Base-by-base conservation (phyloP, 2,113 vertebrate species). In the Ameiurus melas region DNA sequence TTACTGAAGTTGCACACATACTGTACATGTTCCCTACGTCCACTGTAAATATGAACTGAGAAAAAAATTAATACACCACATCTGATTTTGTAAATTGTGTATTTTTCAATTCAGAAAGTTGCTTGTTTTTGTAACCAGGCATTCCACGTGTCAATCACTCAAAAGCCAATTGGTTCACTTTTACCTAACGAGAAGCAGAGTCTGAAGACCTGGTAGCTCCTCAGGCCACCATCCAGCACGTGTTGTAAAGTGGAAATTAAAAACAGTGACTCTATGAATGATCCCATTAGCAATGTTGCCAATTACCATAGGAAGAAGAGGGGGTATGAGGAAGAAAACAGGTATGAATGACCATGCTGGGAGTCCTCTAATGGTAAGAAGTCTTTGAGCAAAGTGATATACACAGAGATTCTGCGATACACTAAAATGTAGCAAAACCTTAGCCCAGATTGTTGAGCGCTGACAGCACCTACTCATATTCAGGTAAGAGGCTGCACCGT, bases 31-130 rank as follows among this genome's bases (percentile, higher is more conserved):
- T 78, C 43, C 22, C 73, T 47, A 25, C 1, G 22, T 82, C 2
- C 80, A 62, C 36, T 62, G 80, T 60, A 60, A 60, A 60, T 39
- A 82, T 36, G 57, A 82, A 60, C n/a, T 1, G 20, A 60, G 30
- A 58, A 83, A 51, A 79, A 53, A 30, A 53, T 53, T 0, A 55
- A 55, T 17, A 30, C 6, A 30, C 47, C 2, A 30, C 47, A 55
- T 79, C 25, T 53, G 79, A 17, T 22, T 82, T 58, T 82, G 79
- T 60, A 82, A 19, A 8, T 82, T 36, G 55, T 82, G 8, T 36
- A 82, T 60, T 58, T 82, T 82, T 55, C 77, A n/a, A 53, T n/a
- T 53, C 47, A 79, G 47, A 53, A 53, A 53, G 27, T 73, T 73
- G 36, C 51, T 27, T 2, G 7, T 79, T 79, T 78, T 78, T 78